These are phyloP conservation scores for Dipodomys stephensi DNA, from an alignment of 2,113 vertebrate species.

Conservation along the genomic window DNA sequence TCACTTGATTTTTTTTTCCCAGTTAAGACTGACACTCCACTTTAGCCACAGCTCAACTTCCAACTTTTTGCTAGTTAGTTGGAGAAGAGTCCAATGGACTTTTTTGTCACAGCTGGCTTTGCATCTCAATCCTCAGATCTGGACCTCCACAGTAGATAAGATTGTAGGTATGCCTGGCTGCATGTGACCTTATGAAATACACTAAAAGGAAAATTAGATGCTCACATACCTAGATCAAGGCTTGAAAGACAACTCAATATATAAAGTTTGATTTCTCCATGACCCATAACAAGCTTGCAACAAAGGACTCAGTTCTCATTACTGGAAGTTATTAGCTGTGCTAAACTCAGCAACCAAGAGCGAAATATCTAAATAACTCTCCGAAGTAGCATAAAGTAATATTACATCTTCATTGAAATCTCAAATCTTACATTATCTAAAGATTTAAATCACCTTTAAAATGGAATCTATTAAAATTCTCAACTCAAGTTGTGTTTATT, in stretches of 20 bases:
- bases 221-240: constrained; percentile 76
- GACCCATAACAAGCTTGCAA: constrained; percentile 70
- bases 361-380: constrained; percentile 64
- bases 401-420: constrained; percentile 64
- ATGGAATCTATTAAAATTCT: constrained; percentile 76
- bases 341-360: constrained; percentile 51
- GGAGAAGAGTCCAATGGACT: no score
- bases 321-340: constrained; percentile 70
- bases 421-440: constrained; percentile 73
- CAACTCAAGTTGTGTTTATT: constrained; percentile 75
- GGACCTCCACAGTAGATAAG: constrained; percentile 56
- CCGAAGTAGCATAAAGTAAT: constrained; percentile 54
- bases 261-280: constrained; percentile 77
- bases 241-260: constrained; percentile 82
- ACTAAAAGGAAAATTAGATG: constrained; percentile 82
- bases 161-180: no score
- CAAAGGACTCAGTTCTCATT: constrained; percentile 77
- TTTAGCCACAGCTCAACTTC: no score
- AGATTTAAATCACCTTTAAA: constrained; percentile 76
- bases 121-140: no score
- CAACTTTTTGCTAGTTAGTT: no score
- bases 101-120: no score
- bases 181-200: constrained; percentile 73
- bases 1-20: no score
- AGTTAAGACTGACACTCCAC: no score